Evolutionary conservation across 2,888 invertebrate genomes (phyloP).

Genomic region (Drosophila hamatofila): DNA sequence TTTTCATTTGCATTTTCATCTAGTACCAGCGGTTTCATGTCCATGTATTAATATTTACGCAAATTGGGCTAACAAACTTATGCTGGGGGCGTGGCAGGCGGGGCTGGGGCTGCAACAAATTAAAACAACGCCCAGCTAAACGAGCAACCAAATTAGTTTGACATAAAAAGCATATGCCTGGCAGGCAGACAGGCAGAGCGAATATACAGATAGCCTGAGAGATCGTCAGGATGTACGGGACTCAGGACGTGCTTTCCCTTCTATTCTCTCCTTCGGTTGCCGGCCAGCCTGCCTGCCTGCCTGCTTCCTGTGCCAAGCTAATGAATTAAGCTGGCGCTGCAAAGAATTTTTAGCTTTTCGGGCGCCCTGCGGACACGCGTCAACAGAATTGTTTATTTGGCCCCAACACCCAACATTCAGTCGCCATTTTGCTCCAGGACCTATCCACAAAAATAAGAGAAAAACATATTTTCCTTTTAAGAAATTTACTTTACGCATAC

Average conservation of each 20-base stretch:
- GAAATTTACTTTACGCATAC: slow-evolving; percentile 37
- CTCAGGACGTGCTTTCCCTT: background rate
- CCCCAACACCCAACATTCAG: background rate
- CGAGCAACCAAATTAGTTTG: slow-evolving; percentile 79
- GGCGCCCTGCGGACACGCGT: slow-evolving; percentile 53
- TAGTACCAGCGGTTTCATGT: slow-evolving; percentile 62
- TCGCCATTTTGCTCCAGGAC: background rate
- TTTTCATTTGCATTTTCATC: slow-evolving; percentile 52
- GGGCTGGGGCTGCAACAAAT: slow-evolving; percentile 53
- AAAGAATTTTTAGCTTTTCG: slow-evolving; percentile 62
- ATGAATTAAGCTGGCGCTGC: slow-evolving; percentile 74
- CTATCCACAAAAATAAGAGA: slow-evolving; percentile 1
- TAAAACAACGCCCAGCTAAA: slow-evolving; percentile 76
- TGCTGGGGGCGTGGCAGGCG: slow-evolving; percentile 48
- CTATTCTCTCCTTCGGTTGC: background rate
- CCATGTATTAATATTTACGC: slow-evolving; percentile 78
- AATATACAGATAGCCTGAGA: slow-evolving; percentile 42
- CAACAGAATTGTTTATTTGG: slow-evolving; percentile 69
- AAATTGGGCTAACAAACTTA: slow-evolving; percentile 80
- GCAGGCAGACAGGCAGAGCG: slow-evolving; percentile 33
- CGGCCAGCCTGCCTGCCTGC: slow-evolving; percentile 1
- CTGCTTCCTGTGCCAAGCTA: slow-evolving; percentile 50
- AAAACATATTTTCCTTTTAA: slow-evolving; percentile 46
- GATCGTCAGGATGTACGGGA: slow-evolving; percentile 34
- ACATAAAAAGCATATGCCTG: slow-evolving; percentile 71